These are phyloP conservation scores for Neelides folsomi DNA, from an alignment of 2,888 invertebrate species.

Conservation along the genomic window DNA sequence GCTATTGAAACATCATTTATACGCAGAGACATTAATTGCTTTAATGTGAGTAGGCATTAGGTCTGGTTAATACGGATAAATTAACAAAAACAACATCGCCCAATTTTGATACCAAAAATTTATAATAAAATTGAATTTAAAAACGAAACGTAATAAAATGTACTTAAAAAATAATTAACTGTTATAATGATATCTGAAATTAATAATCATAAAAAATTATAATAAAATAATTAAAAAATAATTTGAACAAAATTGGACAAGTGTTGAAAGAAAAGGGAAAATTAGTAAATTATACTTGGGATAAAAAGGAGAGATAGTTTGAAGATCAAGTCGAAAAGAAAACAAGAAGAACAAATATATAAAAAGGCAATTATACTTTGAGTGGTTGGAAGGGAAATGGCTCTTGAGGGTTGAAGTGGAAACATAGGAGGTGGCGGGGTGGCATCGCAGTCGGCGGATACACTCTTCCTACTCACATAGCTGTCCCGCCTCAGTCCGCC, in stretches of 20 bases:
- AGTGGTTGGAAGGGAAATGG: constrained; percentile 17
- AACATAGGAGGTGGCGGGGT: constrained; percentile 10
- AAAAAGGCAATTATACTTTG: constrained; percentile 10
- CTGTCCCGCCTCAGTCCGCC: constrained; percentile 29
- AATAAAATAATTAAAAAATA: constrained; percentile 10
- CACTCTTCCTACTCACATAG: constrained; percentile 29
- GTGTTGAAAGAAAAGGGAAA: constrained; percentile 22
- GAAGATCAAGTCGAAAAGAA: no score
- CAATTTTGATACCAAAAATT: no score
- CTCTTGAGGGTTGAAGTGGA: constrained; percentile 11
- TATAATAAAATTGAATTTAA: no score
- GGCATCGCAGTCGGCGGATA: constrained; percentile 30
- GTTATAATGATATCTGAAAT: not conserved
- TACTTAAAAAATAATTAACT: not conserved
- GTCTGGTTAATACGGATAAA: not conserved
- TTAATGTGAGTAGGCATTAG: not conserved
- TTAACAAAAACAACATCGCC: no score
- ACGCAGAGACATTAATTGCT: no score
- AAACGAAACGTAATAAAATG: no score
- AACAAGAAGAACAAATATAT: no score
- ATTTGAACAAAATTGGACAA: constrained; percentile 22
- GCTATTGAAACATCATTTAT: no score
- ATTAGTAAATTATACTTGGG: constrained; percentile 8
- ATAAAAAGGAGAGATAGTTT: constrained; percentile 11
- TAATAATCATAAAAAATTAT: constrained; percentile 5